Base-by-base conservation (phyloP, 2,113 vertebrate species). In the Nycticryphes semicollaris region DNA sequence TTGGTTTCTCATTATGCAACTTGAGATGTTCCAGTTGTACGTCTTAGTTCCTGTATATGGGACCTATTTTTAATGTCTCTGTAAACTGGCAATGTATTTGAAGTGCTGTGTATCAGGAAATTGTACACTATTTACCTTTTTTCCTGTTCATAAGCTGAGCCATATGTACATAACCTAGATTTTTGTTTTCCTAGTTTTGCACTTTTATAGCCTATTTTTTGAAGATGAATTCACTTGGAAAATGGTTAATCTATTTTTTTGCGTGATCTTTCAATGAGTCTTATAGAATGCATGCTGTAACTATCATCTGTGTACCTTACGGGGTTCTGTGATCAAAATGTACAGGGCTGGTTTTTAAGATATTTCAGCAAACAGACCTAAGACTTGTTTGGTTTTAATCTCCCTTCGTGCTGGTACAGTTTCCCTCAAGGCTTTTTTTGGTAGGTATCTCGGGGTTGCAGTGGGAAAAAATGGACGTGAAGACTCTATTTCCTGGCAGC, bases 151-250 rank as follows among this genome's bases (percentile, higher is more conserved):
- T 98, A 98, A 98, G 97, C 98, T 98, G 98, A 98, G 98, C 98
- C 98, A 98, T 98, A 98, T 98, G 98, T 98, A 98, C 95, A 98
- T 97, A 98, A 94, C 92, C 97, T 97, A 97, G 97, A 98, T 94
- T 97, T 96, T 97, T 98, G 94, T 97, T 97, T 96, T 95, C 96
- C 96, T 98, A 98, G 98, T 98, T 98, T 98, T 98, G 98, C 98
- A 98, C 98, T 98, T 98, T 98, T 98, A 98, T 98, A 98, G 97
- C 91, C 97, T 98, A 98, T 98, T 98, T 98, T 98, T 98, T 98
- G 97, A 98, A 98, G 97, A 98, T 89, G 74, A 98, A 98, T 98
- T 97, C 97, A 97, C 97, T 96, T 98, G 97, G 96, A 97, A 98
- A 97, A 97, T 98, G 97, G 98, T 97, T 97, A 96, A 97, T 96